Evolutionary conservation across 2,888 invertebrate species (phyloP).

Genomic region (Nebria salina): DNA sequence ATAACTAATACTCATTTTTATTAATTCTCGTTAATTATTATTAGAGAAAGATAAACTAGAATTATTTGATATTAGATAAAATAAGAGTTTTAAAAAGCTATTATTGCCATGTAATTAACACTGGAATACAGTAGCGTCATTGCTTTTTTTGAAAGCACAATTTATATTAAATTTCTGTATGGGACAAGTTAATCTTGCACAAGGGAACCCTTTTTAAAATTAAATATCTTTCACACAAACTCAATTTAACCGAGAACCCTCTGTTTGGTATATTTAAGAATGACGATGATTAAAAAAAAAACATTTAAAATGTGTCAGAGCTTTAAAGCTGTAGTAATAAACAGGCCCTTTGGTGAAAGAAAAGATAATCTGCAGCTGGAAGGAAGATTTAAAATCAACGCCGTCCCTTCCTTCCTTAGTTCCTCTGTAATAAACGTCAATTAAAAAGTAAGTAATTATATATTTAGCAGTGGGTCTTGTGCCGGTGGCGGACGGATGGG

Average conservation of each 20-base stretch:
- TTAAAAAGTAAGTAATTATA: constrained; percentile 62
- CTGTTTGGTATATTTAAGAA: background rate
- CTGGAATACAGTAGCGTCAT: background rate
- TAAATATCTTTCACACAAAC: constrained; percentile 6
- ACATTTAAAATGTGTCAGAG: background rate
- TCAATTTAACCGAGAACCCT: background rate
- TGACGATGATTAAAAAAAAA: background rate
- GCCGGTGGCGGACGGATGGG: constrained; percentile 51
- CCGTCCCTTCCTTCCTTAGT: constrained; percentile 57
- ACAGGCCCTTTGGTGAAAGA: background rate
- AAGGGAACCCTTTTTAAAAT: constrained; percentile 4
- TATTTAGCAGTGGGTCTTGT: constrained; percentile 56
- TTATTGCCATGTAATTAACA: background rate
- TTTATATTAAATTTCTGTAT: background rate
- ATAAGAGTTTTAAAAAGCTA: background rate
- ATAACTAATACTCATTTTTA: too few species aligned
- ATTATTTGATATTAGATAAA: too few species aligned
- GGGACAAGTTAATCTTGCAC: background rate
- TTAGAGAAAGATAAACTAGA: too few species aligned
- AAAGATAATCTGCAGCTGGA: constrained; percentile 47
- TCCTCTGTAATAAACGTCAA: constrained; percentile 61
- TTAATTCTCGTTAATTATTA: too few species aligned
- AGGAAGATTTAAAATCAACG: constrained; percentile 58
- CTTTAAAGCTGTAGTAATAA: background rate
- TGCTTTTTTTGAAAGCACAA: background rate